Evolutionary conservation across 1,140 invertebrate species (phyloP), one percentile per base, ranked within the genome.

Genomic region (Dendroctonus ponderosae): DNA sequence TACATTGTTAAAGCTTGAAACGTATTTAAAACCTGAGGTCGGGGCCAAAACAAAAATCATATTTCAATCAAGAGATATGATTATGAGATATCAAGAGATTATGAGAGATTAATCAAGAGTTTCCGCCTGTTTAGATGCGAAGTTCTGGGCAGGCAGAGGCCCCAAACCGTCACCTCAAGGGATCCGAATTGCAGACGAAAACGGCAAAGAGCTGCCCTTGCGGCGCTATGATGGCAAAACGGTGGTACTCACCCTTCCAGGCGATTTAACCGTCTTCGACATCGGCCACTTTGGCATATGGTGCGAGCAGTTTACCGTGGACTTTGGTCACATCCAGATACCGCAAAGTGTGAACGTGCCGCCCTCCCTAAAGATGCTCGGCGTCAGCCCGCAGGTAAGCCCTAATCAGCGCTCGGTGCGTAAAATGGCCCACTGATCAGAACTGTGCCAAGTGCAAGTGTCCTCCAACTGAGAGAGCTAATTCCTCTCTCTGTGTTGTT

Each of bases 351-450:
- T 86, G 40, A 93, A 93, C 78, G 89, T 96, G 2, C 94, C 94
- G 53, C 94, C 94, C 26, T 94, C 92, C 5, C 85, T 95, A 15
- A 92, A 90, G 81, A 96, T 96, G 92, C 86, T 97, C 6, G 93
- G 93, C 51, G 88, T 96, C 68, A 91, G 91, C 67, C 92, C 93
- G 51, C 93, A 96, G 90, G 94, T 96, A 85, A 85, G 85, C 61
- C 73, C 7, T 14, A 26, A 26, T 2, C 26, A 26, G 26, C 26
- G 26, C 26, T 26, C 1, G 26, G 26, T 2, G 26, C 26, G 26
- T 26, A 26, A 26, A 26, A 26, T 26, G 26, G 26, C 26, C 1
- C 26, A 26, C 26, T 26, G 26, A 26, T 26, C 26, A 26, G 26
- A 26, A 26, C 26, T 26, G 26, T 26, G 26, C 26, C 26, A 26